These are phyloP conservation scores for Nyctibius bracteatus DNA, from an alignment of 2,113 vertebrate genomes.

Conservation along the genomic window DNA sequence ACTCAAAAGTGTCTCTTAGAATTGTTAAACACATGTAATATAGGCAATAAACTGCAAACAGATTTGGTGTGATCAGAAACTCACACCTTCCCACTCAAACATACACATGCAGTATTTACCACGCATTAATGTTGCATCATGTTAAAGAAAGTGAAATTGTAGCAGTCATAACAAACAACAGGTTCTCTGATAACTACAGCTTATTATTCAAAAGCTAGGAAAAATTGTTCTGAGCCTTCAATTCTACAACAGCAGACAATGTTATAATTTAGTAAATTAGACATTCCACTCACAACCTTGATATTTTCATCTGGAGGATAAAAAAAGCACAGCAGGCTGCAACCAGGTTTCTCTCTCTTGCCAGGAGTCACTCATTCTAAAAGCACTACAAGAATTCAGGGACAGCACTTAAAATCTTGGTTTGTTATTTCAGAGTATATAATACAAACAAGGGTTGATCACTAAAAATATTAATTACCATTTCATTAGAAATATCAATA, in stretches of 20 bases:
- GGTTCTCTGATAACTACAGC: neutral
- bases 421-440: neutral
- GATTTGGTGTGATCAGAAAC: slow-evolving; percentile 8
- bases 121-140: neutral
- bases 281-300: neutral
- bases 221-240: neutral
- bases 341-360: neutral
- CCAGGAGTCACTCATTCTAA: neutral
- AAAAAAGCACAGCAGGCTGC: neutral
- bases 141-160: neutral
- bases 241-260: neutral
- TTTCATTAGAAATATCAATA: slow-evolving; percentile 39
- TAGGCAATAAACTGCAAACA: neutral
- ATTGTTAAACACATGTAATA: neutral
- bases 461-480: slow-evolving; percentile 25
- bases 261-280: neutral
- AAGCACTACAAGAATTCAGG: neutral
- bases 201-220: neutral
- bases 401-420: neutral
- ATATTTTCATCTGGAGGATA: neutral
- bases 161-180: neutral
- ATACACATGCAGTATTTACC: neutral
- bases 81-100: neutral
- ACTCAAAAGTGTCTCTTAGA: neutral
- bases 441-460: neutral